These are phyloP conservation scores for Herminia tarsipennalis DNA, from an alignment of 2,888 invertebrate genomes.

Conservation along the genomic window DNA sequence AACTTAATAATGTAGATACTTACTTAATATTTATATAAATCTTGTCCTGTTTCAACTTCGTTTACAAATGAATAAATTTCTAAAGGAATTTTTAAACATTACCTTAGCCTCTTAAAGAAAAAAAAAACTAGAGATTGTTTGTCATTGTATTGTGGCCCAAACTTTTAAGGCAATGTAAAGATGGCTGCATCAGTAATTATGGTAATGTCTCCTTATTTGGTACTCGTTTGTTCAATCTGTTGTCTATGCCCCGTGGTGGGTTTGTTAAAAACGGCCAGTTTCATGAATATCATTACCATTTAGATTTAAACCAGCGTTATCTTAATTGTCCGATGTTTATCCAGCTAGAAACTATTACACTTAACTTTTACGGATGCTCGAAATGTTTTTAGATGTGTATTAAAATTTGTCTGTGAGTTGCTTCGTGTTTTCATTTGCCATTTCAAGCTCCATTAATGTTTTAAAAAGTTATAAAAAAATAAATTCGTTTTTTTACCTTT, in stretches of 20 bases:
- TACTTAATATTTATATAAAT: neutral
- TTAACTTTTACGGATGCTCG: slow-evolving; percentile 29
- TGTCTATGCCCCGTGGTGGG: slow-evolving; percentile 43
- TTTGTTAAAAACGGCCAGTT: slow-evolving; percentile 42
- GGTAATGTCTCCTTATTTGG: slow-evolving; percentile 60
- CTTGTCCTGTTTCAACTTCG: neutral
- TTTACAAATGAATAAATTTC: too few relatives aligned
- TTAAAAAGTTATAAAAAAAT: too few relatives aligned
- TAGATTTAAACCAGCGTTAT: slow-evolving; percentile 53
- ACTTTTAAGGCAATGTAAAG: slow-evolving; percentile 42
- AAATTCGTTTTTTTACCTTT: too few relatives aligned
- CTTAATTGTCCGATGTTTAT: slow-evolving; percentile 49
- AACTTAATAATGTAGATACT: neutral
- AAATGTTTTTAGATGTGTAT: slow-evolving; percentile 10
- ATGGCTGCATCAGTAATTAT: slow-evolving; percentile 50
- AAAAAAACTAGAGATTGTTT: slow-evolving; percentile 17
- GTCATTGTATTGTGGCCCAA: slow-evolving; percentile 45
- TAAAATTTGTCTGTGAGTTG: too few relatives aligned
- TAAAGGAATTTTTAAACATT: neutral
- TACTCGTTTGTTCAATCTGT: slow-evolving; percentile 45
- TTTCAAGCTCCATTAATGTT: too few relatives aligned
- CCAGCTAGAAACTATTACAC: slow-evolving; percentile 25
- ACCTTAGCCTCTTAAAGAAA: neutral
- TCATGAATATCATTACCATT: slow-evolving; percentile 54
- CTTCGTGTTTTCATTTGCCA: too few relatives aligned